These are phyloP conservation scores for Porites lutea DNA, from an alignment of 64 coral and sea anemone species.

Conservation along the genomic window DNA sequence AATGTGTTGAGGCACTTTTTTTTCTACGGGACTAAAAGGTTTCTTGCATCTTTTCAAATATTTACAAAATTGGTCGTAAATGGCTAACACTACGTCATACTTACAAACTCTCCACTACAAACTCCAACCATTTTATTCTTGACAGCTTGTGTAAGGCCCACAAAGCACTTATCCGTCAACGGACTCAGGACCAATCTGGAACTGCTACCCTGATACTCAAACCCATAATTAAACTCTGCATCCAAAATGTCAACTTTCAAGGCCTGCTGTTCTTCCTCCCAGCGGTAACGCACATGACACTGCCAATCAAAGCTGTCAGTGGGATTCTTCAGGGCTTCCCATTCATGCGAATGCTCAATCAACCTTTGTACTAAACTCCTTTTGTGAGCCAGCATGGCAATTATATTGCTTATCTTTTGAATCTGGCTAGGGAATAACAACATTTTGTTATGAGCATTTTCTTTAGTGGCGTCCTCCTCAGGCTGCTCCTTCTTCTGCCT, in stretches of 20 bases:
- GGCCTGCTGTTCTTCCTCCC: constrained; percentile 58
- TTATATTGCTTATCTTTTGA: constrained; percentile 91
- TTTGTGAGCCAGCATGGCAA: constrained; percentile 83
- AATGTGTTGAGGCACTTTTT: no score
- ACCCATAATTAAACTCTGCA: constrained; percentile 84
- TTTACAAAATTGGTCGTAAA: no score
- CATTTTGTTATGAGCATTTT: constrained; percentile 20
- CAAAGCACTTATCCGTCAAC: constrained; percentile 89
- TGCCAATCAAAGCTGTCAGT: constrained; percentile 88
- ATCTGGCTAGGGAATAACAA: constrained; percentile 73
- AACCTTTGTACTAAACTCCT: constrained; percentile 74
- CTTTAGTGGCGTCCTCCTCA: neutral
- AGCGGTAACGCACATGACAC: constrained; percentile 75
- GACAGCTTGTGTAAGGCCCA: constrained; percentile 84
- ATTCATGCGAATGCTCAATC: constrained; percentile 25
- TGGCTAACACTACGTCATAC: neutral
- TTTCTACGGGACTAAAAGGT: no score
- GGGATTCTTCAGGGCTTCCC: constrained; percentile 43
- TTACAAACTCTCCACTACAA: constrained; percentile 86
- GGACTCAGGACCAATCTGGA: constrained; percentile 94
- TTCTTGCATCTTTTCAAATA: no score
- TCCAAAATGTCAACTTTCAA: constrained; percentile 77
- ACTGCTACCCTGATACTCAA: constrained; percentile 94
- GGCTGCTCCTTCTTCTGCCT: constrained; percentile 12
- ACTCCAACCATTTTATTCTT: constrained; percentile 85